These are phyloP conservation scores for Daphoenositta chrysoptera DNA, from an alignment of 2,113 vertebrate genomes.

Conservation along the genomic window DNA sequence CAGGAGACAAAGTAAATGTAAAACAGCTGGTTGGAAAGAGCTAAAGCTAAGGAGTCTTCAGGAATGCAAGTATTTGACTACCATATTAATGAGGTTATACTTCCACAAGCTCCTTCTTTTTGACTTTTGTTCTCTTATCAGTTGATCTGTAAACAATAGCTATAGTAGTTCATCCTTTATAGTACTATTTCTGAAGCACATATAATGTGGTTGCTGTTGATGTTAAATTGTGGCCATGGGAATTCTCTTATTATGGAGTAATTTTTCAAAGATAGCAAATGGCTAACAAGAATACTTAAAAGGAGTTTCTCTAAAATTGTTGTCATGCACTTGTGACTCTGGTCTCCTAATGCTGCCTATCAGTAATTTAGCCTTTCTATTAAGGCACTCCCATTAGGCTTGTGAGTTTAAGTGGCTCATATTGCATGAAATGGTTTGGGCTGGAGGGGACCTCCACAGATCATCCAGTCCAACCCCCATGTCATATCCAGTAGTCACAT, in stretches of 20 bases:
- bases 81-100: neutral
- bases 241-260: neutral
- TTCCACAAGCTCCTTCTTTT: neutral
- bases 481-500: rapidly evolving
- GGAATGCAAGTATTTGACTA: neutral
- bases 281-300: neutral
- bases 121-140: neutral
- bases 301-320: neutral
- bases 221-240: neutral
- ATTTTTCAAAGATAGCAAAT: neutral
- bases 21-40: neutral
- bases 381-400: neutral
- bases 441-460: neutral
- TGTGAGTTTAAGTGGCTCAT: neutral
- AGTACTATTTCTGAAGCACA: neutral
- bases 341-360: neutral
- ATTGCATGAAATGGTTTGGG: neutral
- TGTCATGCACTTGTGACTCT: neutral
- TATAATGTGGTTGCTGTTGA: neutral
- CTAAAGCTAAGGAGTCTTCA: neutral
- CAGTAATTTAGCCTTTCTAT: neutral
- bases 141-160: neutral
- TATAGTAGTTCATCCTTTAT: neutral
- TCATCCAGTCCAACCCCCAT: neutral
- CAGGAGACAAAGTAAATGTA: neutral